phyloP scores from a whole-genome alignment of 1,140 invertebrate genomes.

The Trichonephila clavata region DNA sequence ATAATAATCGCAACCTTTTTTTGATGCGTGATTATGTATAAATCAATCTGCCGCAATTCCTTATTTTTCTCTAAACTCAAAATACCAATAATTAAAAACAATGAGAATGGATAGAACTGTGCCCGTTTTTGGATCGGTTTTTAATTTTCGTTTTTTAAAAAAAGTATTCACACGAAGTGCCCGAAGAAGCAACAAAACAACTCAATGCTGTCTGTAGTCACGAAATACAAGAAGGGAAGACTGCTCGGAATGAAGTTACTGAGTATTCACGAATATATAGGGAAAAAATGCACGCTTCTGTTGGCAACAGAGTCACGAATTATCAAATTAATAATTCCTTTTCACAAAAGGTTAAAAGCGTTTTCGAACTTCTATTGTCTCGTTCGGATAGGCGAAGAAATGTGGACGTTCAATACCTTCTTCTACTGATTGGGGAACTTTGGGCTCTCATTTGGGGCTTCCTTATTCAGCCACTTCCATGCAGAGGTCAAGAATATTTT shows the following conservation, averaged over 20 bases:
- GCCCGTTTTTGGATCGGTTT: neutral
- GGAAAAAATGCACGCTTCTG: constrained; percentile 54
- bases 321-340: constrained; percentile 72
- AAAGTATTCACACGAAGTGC: neutral
- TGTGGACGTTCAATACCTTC: neutral
- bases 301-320: constrained; percentile 63
- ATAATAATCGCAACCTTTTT: too few relatives aligned
- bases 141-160: neutral
- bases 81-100: neutral
- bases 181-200: neutral
- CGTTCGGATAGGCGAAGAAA: constrained; percentile 11
- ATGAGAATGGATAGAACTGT: neutral
- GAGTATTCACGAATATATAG: neutral
- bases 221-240: constrained; percentile 1
- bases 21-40: too few relatives aligned
- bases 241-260: constrained; percentile 4
- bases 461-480: neutral
- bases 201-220: neutral
- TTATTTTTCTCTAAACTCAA: too few relatives aligned
- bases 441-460: neutral
- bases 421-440: neutral
- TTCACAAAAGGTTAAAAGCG: constrained; percentile 44
- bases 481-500: constrained; percentile 51
- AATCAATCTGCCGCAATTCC: too few relatives aligned
- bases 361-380: constrained; percentile 57